Evolutionary conservation across 2,888 invertebrate genomes (phyloP), one percentile per base, ranked within the genome.

Genomic region (Mesorhabditis sp.): DNA sequence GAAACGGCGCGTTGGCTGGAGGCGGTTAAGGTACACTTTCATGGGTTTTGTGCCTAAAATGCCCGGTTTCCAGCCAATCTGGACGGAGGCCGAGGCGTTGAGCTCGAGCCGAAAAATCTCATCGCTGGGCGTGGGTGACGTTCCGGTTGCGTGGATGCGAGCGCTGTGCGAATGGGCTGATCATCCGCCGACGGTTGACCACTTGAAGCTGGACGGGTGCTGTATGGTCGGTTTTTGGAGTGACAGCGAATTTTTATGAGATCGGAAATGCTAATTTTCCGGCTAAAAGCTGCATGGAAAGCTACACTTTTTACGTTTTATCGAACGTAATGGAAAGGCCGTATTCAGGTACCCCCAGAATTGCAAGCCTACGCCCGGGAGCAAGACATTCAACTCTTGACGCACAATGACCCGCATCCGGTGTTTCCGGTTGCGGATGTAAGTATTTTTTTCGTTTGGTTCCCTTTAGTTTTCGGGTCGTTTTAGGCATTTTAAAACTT

Each of bases 301-400:
- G 10, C 64, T 28, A 28, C 10, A 64, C 28, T n/a, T n/a, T n/a
- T 64, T 28, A 64, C 10, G n/a, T 13, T 64, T 10, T n/a, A 28
- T 64, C 64, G 66, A 45, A 66, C 41, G 13, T 45, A 10, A 15
- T 45, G n/a, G 41, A 6, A 64, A 44, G 43, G 10, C 7, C 5
- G 42, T 10, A 65, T 71, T 65, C 67, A 82, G 80, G 80, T 97
- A 69, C 95, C 96, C 42, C 92, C 93, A 2, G 91, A 92, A 3
- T 89, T 97, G 76, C 92, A 93, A 86, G 90, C 91, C 76, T 97
- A 93, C 88, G 94, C 96, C 74, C 92, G 92, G 81, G 91, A 92
- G 76, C 91, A 95, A 82, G 93, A 93, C 83, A 92, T 98, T 73
- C 94, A 95, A 86, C 88, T 98, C 61, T 89, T 97, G 43, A 97